Evolutionary conservation across 2,797 vertebrate species (phyloP), one percentile per base, ranked within the genome.

Genomic region (Novumbra hubbsi): DNA sequence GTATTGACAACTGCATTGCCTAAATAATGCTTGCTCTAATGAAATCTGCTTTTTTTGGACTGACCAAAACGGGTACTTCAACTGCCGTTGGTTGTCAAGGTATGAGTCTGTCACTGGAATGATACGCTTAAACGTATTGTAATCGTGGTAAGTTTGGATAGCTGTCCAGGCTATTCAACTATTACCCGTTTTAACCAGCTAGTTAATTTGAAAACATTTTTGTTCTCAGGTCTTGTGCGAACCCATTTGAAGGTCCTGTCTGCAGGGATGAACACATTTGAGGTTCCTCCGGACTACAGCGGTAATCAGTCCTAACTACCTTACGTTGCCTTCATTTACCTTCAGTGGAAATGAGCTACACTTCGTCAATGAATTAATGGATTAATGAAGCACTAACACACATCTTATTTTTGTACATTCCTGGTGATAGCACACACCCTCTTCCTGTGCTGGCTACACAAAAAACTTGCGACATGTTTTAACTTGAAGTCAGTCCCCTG

Each of bases 231-330:
- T 86, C 24, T 74, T 57, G 17, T 92, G 52, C 81, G 85, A 48
- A 80, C 49, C 55, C 82, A 83, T 16, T 14, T 90, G 16, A 92
- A 90, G 84, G 69, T 92, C 12, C 64, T 94, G 15, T 65, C 88
- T 19, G 94, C 94, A 17, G 95, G 96, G 2, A 48, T 98, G 1
- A 96, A 93, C 89, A 95, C 93, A 0, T 86, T 83, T 55, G 86
- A 87, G 0, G 77, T 92, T 1, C 95, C 95, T 5, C 96, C 95
- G 24, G 88, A 95, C 80, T 96, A 90, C 82, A 95, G 91, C n/a
- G 92, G 97, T 97, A 92, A 24, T 3, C 81, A 95, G 91, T n/a
- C 92, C 97, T 97, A 92, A 24, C 2, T 14, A 24, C 6, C 55
- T 60, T 12, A 14, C 55, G 8, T 55, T 24, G 1, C 4, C 19